Conservation (phyloP, 2,888 invertebrate species). For the Muscina levida region DNA sequence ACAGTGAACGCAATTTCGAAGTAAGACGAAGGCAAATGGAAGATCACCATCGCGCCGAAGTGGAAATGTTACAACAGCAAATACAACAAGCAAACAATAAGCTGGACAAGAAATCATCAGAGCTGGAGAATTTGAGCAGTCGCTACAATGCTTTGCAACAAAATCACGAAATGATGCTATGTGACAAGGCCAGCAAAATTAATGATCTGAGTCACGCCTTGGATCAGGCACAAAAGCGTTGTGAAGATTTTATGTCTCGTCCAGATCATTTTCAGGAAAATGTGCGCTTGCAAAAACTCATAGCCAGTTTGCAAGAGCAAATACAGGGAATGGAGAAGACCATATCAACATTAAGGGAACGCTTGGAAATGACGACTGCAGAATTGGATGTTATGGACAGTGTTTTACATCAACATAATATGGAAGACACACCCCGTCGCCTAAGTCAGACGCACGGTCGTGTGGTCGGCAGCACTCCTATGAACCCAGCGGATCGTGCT, state of each 20-base stretch:
- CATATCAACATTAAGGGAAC: conserved; percentile 73
- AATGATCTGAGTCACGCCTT: conserved; percentile 83
- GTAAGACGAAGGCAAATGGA: conserved; percentile 79
- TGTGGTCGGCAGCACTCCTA: conserved; percentile 76
- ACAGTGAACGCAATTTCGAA: conserved; percentile 76
- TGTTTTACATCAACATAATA: conserved; percentile 75
- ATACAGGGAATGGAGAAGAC: conserved; percentile 75
- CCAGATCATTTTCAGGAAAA: conserved; percentile 76
- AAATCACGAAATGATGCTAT: conserved; percentile 83
- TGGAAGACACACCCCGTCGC: conserved; percentile 71
- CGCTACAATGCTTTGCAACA: conserved; percentile 82
- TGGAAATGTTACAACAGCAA: conserved; percentile 81
- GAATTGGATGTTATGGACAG: conserved; percentile 78
- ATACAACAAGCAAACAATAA: conserved; percentile 79
- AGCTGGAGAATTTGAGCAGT: conserved; percentile 81
- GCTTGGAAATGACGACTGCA: conserved; percentile 74
- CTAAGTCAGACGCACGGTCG: conserved; percentile 70
- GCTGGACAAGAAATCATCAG: conserved; percentile 80
- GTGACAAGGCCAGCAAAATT: conserved; percentile 84
- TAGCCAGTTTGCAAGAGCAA: conserved; percentile 75
- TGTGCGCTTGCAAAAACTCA: conserved; percentile 72
- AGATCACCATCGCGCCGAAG: conserved; percentile 80
- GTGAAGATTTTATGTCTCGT: conserved; percentile 76
- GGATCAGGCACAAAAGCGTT: conserved; percentile 82
- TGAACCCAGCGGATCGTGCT: conserved; percentile 77